Evolutionary conservation across 2,888 invertebrate species (phyloP).

Genomic region (Tenthredo scrophulariae): DNA sequence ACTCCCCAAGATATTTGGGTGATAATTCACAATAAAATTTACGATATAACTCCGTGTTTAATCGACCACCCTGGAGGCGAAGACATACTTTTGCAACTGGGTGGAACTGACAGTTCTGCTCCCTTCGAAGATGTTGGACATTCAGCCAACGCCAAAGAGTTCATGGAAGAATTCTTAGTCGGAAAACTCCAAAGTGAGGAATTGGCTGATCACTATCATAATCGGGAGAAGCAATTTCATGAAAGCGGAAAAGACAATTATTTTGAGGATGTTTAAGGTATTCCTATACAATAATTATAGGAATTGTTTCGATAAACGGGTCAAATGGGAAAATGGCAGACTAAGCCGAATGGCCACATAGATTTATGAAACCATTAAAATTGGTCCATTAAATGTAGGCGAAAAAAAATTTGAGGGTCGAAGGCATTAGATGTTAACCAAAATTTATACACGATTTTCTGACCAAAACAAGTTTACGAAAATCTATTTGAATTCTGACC

Average conservation of each 20-base stretch:
- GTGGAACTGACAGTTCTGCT: neutral
- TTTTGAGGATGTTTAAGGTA: neutral
- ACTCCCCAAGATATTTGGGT: neutral
- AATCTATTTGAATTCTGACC: no score
- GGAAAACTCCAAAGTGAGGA: neutral
- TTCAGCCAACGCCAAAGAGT: neutral
- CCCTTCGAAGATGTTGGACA: neutral
- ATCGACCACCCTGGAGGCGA: neutral
- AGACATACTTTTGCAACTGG: neutral
- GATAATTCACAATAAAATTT: neutral
- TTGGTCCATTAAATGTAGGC: no score
- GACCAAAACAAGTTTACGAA: no score
- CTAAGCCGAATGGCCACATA: no score
- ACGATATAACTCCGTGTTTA: neutral
- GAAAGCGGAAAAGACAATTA: neutral
- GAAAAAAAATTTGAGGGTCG: no score
- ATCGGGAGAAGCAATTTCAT: neutral
- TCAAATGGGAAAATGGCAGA: no score
- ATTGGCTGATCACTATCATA: neutral
- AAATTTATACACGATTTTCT: neutral
- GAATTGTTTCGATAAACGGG: no score
- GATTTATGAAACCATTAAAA: no score
- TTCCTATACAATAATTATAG: no score
- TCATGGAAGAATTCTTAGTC: neutral
- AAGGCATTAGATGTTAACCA: no score